Base-by-base conservation (phyloP, 2,797 vertebrate species). In the Rhinatrema bivittatum region DNA sequence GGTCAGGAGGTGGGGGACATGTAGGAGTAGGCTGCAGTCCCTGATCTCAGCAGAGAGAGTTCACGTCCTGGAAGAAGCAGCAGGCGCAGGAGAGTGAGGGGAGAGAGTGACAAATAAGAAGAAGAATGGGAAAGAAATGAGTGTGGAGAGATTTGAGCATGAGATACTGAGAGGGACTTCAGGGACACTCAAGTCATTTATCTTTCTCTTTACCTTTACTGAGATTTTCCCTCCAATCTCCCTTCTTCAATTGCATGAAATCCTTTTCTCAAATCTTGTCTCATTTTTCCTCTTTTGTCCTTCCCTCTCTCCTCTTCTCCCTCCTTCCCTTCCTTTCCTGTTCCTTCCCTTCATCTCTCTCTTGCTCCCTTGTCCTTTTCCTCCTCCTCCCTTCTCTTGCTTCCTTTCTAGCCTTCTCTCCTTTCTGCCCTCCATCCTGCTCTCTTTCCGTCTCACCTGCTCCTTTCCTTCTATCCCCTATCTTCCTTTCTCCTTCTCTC, bases 51-150 rank as follows among this genome's bases (percentile, higher is more conserved):
- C 21, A 10, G 36, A 13, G 52, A 9, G 22, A 38, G 31, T 10
- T 15, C 13, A 25, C 13, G 14, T 27, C 27, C 13, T 4, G 4
- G 13, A 9, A 26, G 14, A 8, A 14, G 25, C n/a, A 4, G 3
- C 12, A 5, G 6, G 5, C 24, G 24, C 24, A 5, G 8, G 14
- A 9, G 25, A 9, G 25, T 11, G 25, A 12, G 40, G 34, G 47
- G 29, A 32, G 31, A 32, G 18, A 17, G 35, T 32, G 34, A 20
- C 40, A 44, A 43, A 39, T 39, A 40, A 42, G 32, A 85, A 90
- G 88, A 93, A 87, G 91, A 89, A 93, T 93, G 89, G 88, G 80
- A 84, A 80, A 87, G 88, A 93, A 94, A 94, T 94, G 82, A 91
- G 88, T 88, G 79, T 88, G 84, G 91, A 93, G 89, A 48, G 45